phyloP scores from a whole-genome alignment of 2,113 vertebrate genomes.

The Sus scrofa region DNA sequence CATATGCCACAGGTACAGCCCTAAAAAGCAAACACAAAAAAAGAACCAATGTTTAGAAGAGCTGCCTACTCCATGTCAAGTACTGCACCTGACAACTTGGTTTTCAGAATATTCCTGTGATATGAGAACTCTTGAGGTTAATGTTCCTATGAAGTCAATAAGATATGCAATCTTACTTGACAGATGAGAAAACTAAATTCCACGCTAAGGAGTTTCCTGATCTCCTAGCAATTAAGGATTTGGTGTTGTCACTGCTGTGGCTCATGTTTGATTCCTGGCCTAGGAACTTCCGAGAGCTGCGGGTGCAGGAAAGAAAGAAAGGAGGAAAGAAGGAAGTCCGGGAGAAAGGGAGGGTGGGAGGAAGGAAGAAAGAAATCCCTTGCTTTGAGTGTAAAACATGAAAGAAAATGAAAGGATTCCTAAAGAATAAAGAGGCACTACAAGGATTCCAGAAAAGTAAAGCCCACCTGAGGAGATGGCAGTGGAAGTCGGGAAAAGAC shows the following conservation, averaged over 20 bases:
- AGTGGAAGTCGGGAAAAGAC: constrained; percentile 90
- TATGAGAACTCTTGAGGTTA: not conserved
- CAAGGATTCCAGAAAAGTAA: not conserved
- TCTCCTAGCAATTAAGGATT: too few species aligned
- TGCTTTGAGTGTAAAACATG: not conserved
- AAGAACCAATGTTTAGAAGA: constrained; percentile 3
- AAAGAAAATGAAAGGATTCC: not conserved
- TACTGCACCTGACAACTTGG: not conserved
- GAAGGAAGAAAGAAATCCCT: not conserved
- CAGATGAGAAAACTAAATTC: not conserved
- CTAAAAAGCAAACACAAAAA: not conserved
- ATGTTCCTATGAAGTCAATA: too few species aligned
- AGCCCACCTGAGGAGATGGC: constrained; percentile 90
- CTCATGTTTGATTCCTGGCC: too few species aligned
- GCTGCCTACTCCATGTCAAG: not conserved
- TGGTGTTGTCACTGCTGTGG: too few species aligned
- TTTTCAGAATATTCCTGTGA: not conserved
- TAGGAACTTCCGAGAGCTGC: too few species aligned
- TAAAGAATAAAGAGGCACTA: not conserved
- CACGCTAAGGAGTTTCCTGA: not conserved
- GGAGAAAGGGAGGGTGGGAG: too few species aligned
- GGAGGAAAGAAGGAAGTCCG: too few species aligned
- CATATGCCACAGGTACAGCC: too few species aligned
- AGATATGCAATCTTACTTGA: not conserved
- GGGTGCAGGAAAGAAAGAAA: too few species aligned